Evolutionary conservation across 92 coral and sea anemone species (phyloP).

Genomic region (Palythoa caribaeorum): DNA sequence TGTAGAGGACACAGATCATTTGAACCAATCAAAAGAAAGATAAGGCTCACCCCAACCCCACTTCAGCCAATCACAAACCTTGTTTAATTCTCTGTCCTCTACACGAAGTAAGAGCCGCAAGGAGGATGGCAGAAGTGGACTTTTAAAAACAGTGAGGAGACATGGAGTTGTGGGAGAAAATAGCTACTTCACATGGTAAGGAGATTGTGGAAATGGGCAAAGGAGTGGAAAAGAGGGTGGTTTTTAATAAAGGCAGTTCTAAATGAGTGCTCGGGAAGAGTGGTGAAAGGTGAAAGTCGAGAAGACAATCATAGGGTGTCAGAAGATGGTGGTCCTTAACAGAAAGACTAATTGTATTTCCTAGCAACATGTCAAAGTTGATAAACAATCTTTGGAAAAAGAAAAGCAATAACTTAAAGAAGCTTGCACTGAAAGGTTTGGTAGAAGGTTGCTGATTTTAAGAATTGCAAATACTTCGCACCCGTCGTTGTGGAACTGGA

Average conservation of each 20-base stretch:
- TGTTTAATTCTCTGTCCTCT: too few species aligned
- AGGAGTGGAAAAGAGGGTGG: too few species aligned
- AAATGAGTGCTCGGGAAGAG: neutral
- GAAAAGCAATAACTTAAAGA: neutral
- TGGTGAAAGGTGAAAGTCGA: neutral
- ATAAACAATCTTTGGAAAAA: neutral
- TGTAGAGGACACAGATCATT: too few species aligned
- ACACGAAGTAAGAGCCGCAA: too few species aligned
- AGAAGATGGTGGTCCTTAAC: neutral
- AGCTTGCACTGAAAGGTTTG: neutral
- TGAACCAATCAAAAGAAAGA: too few species aligned
- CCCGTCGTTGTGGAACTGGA: slow-evolving; percentile 85
- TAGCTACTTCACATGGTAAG: neutral
- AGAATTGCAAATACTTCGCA: slow-evolving; percentile 69
- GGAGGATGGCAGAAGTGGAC: neutral
- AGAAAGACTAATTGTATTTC: neutral
- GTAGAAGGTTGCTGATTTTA: neutral
- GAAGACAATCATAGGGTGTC: neutral
- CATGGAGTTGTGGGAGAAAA: neutral
- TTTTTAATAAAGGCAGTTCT: too few species aligned
- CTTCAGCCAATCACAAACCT: too few species aligned
- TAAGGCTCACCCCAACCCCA: too few species aligned
- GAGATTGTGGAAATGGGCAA: too few species aligned
- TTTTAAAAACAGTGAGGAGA: neutral
- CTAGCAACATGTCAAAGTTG: neutral